Evolutionary conservation across 2,888 invertebrate genomes (phyloP).

Genomic region (Phengaris arion): DNA sequence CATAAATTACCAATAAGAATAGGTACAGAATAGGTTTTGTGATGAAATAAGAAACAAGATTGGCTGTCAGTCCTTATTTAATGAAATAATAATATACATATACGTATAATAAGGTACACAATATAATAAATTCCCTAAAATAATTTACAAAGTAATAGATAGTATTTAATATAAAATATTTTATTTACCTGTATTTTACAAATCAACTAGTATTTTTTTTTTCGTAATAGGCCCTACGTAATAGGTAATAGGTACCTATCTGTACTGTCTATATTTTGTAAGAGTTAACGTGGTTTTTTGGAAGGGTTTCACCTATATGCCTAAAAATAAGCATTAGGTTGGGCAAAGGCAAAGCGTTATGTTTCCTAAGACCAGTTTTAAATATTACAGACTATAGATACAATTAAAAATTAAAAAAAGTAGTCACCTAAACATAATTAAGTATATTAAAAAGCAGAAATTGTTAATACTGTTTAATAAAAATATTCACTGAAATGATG

Average conservation of each 20-base stretch:
- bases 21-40: background rate
- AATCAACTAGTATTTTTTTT: background rate
- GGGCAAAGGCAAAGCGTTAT: background rate
- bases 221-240: no score
- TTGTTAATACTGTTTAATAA: slow-evolving; percentile 34
- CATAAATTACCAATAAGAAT: no score
- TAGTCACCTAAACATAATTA: background rate
- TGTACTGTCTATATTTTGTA: no score
- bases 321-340: no score
- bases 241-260: no score
- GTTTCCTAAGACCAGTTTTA: background rate
- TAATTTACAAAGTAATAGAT: background rate
- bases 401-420: background rate
- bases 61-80: slow-evolving; percentile 27
- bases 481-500: slow-evolving; percentile 62
- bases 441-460: slow-evolving; percentile 14
- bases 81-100: slow-evolving; percentile 10
- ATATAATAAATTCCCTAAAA: background rate
- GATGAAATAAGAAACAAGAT: background rate
- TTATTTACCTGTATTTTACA: background rate
- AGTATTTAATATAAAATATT: background rate
- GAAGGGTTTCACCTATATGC: no score
- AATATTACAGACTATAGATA: background rate
- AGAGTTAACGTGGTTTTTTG: no score
- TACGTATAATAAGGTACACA: slow-evolving; percentile 9